These are phyloP conservation scores for Cephalotes varians DNA, from an alignment of 2,888 invertebrate genomes.

Conservation along the genomic window DNA sequence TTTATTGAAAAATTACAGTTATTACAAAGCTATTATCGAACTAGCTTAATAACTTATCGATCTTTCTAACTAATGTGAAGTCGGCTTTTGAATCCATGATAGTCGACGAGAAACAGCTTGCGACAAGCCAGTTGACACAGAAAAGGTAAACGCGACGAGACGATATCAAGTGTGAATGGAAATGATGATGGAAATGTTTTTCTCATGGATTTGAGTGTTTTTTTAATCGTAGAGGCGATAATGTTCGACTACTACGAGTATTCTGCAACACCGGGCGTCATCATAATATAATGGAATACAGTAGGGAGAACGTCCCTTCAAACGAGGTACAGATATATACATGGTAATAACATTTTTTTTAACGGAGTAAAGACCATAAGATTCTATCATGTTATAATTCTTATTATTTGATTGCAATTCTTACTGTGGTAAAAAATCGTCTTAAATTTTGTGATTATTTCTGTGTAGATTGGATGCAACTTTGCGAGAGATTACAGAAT, in stretches of 20 bases:
- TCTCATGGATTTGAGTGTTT: constrained; percentile 25
- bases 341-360: constrained; percentile 88
- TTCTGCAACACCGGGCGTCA: constrained; percentile 97
- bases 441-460: constrained; percentile 17
- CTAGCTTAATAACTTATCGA: no score
- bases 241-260: constrained; percentile 90
- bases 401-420: neutral
- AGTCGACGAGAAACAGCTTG: constrained; percentile 92
- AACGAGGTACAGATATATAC: constrained; percentile 99
- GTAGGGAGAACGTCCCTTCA: constrained; percentile 96
- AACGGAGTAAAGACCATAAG: constrained; percentile 24
- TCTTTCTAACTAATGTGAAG: constrained; percentile 66
- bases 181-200: constrained; percentile 21
- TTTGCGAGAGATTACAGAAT: constrained; percentile 96
- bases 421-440: no score
- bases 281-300: constrained; percentile 95
- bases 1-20: neutral
- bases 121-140: constrained; percentile 93
- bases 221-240: neutral
- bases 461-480: constrained; percentile 93
- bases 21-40: neutral
- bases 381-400: neutral
- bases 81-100: constrained; percentile 91
- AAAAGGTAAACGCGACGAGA: constrained; percentile 89
- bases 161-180: neutral